These are phyloP conservation scores for Rhagologus leucostigma DNA, from an alignment of 2,113 vertebrate genomes.

Conservation along the genomic window DNA sequence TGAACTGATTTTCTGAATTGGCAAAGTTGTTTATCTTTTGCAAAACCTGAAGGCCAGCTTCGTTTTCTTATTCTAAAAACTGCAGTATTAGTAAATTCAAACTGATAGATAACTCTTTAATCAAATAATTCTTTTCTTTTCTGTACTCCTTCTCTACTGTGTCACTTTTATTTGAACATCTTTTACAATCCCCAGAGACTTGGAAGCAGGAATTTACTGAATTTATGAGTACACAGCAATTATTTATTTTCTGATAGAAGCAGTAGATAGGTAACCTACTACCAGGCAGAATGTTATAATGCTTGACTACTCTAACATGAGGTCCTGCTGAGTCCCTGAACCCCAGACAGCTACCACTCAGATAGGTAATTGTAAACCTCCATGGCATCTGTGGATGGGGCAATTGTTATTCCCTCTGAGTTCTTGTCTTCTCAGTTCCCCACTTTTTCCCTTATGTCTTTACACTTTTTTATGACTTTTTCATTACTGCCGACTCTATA, in stretches of 20 bases:
- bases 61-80: not conserved
- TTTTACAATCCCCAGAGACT: not conserved
- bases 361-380: not conserved
- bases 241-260: not conserved
- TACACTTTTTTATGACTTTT: not conserved
- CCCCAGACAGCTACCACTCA: not conserved
- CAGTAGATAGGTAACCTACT: not conserved
- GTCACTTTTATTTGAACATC: not conserved
- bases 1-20: not conserved
- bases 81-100: not conserved
- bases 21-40: not conserved
- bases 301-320: not conserved
- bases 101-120: not conserved
- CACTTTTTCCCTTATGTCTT: not conserved
- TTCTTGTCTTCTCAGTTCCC: not conserved
- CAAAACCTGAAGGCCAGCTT: not conserved
- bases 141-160: not conserved
- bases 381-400: not conserved
- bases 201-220: not conserved
- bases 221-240: not conserved
- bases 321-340: not conserved
- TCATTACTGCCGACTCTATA: not conserved
- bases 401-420: not conserved
- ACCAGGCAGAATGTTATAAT: not conserved
- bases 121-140: not conserved